A percentile compares a stretch with the other conserved stretches of the same genome.
These are phyloP conservation scores for Turritopsis dohrnii DNA, from an alignment of 30 jellyfish, hydroid and myxozoan genomes.

Conservation along the genomic window DNA sequence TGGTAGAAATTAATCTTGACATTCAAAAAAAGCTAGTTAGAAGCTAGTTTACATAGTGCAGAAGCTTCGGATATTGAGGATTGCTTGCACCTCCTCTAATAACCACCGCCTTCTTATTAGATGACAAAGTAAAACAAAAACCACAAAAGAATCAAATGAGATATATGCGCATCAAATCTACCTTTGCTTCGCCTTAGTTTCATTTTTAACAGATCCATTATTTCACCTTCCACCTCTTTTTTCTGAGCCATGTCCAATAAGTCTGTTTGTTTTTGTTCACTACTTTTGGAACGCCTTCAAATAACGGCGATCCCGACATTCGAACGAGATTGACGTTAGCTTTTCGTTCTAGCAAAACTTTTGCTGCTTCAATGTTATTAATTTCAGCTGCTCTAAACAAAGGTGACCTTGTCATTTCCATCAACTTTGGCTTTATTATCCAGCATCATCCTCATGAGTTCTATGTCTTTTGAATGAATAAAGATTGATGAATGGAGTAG, in stretches of 20 bases:
- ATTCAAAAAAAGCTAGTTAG: no score
- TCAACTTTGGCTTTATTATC: constrained; percentile 15
- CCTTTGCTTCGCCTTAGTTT: not conserved
- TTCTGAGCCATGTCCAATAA: not conserved
- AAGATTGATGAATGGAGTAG: not conserved
- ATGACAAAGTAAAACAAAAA: no score
- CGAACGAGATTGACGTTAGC: constrained; percentile 1
- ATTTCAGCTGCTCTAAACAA: not conserved
- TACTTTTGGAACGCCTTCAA: not conserved
- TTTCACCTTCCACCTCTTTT: not conserved
- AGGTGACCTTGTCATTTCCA: not conserved
- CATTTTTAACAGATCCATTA: not conserved
- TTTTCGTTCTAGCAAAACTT: not conserved
- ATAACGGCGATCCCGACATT: constrained; percentile 3
- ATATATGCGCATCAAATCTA: no score
- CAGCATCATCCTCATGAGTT: not conserved
- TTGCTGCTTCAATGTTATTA: not conserved
- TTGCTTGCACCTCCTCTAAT: no score
- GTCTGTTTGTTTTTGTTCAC: not conserved
- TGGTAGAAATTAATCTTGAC: no score
- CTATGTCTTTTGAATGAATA: not conserved
- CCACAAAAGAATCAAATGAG: no score
- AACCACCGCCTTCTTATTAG: no score
- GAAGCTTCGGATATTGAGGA: no score
- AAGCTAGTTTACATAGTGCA: no score